These are phyloP conservation scores for Drosophila anomalipes DNA, from an alignment of 2,888 invertebrate genomes.

Conservation along the genomic window DNA sequence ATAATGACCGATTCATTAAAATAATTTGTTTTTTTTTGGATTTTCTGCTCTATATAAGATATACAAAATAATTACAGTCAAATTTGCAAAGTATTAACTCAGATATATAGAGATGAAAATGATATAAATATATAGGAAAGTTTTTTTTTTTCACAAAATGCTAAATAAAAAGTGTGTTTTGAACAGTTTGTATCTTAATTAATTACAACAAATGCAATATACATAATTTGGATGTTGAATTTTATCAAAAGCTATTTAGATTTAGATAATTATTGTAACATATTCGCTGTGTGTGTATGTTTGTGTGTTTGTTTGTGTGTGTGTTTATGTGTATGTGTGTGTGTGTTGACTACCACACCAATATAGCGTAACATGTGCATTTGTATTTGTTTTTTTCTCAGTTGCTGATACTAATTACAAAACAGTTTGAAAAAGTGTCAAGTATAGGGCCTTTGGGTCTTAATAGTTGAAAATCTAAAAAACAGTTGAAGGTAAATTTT, in stretches of 20 bases:
- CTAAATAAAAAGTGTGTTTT: slow-evolving; percentile 58
- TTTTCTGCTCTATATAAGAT: slow-evolving; percentile 41
- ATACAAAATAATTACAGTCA: slow-evolving; percentile 51
- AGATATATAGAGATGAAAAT: slow-evolving; percentile 36
- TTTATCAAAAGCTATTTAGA: slow-evolving; percentile 46
- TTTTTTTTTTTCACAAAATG: slow-evolving; percentile 58
- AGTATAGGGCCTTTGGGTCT: slow-evolving; percentile 29
- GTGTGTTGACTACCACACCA: slow-evolving; percentile 56
- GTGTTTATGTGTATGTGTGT: slow-evolving; percentile 17
- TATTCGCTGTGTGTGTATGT: slow-evolving; percentile 7
- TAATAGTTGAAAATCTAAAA: slow-evolving; percentile 31
- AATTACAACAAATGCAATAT: slow-evolving; percentile 64
- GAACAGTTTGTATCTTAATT: slow-evolving; percentile 42
- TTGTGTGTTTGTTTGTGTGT: slow-evolving; percentile 1
- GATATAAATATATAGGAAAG: slow-evolving; percentile 33
- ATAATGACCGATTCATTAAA: slow-evolving; percentile 37
- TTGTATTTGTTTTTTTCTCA: slow-evolving; percentile 29
- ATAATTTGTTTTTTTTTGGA: slow-evolving; percentile 18
- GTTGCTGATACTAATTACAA: slow-evolving; percentile 51
- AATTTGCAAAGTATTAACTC: slow-evolving; percentile 48
- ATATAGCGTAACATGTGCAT: slow-evolving; percentile 52
- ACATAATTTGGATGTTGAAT: slow-evolving; percentile 32
- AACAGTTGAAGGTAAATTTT: slow-evolving; percentile 21
- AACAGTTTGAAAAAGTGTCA: slow-evolving; percentile 45
- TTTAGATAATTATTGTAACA: slow-evolving; percentile 10